Base-by-base conservation (phyloP, 2,888 invertebrate genomes). In the Pediacus dermestoides region DNA sequence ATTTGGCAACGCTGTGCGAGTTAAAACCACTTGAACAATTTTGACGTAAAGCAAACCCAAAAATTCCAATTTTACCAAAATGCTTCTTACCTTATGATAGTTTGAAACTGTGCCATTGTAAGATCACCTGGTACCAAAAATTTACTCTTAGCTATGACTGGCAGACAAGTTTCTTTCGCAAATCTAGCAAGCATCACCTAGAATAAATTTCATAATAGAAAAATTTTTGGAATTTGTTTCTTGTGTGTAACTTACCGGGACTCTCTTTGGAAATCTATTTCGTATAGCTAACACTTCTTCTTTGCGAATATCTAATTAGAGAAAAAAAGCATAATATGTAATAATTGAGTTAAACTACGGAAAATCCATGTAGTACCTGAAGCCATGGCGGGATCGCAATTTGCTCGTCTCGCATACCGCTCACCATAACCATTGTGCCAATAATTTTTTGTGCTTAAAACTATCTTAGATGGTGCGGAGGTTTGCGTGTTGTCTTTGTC, bases 71-170 rank as follows among this genome's bases (percentile, higher is more conserved):
- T n/a, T n/a, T n/a, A n/a, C n/a, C n/a, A n/a, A n/a, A n/a, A n/a
- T n/a, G n/a, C n/a, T n/a, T n/a, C 69, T 71, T 73, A 89, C 89
- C 85, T 84, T 69, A 91, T 85, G 42, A 91, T 86, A 44, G 85
- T 83, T 53, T 88, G 75, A 61, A 92, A 87, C 69, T 91, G 90
- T 31, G 89, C 88, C 81, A 91, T 86, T 0, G 89, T 85, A 30
- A 90, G 80, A 65, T 90, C 90, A 74, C 88, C 86, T 1, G 91
- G 92, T 8, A 92, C 89, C 57, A 92, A 70, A 70, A 88, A 91
- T 68, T 91, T 91, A 1, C 82, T 80, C 72, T 90, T 91, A 64
- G 88, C 88, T 65, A 91, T 63, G 8, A 78, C 67, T 6, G 90
- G 89, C 42, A 92, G 71, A 49, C 75, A 77, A 52, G 76, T 79